Percentiles rank a stretch among this genome's conserved stretches.
These are phyloP conservation scores for Dusona sp. DNA, from an alignment of 2,888 invertebrate species.

Conservation along the genomic window DNA sequence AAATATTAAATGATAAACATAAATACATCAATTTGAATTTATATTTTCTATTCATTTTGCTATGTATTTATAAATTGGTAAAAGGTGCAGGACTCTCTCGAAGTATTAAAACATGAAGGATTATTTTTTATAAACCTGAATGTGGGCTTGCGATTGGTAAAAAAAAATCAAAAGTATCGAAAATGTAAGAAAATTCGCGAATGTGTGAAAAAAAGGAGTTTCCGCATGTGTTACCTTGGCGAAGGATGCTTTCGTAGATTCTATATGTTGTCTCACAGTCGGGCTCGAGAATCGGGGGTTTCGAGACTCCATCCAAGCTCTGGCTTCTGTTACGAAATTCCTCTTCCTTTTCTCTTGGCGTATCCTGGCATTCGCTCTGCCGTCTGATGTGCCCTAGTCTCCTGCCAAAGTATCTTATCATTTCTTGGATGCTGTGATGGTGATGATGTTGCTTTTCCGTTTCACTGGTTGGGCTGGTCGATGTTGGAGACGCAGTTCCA, in stretches of 20 bases:
- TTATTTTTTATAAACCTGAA: background rate
- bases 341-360: slow-evolving; percentile 86
- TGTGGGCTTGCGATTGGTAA: background rate
- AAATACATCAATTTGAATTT: background rate
- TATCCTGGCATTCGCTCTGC: slow-evolving; percentile 86
- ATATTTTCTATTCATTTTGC: background rate
- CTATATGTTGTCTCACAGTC: slow-evolving; percentile 93
- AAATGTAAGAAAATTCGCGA: background rate
- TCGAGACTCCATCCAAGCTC: slow-evolving; percentile 89
- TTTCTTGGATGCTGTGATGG: slow-evolving; percentile 91
- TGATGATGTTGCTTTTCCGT: slow-evolving; percentile 85
- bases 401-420: slow-evolving; percentile 91
- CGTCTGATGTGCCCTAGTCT: slow-evolving; percentile 91
- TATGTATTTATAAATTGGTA: background rate
- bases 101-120: background rate
- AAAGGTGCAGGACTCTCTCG: background rate
- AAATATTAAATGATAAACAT: background rate
- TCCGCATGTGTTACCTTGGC: slow-evolving; percentile 87
- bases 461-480: slow-evolving; percentile 78
- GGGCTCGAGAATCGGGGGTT: slow-evolving; percentile 86
- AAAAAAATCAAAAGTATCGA: background rate
- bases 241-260: slow-evolving; percentile 92
- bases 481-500: slow-evolving; percentile 76
- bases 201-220: background rate
- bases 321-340: slow-evolving; percentile 92